phyloP scores from a whole-genome alignment of 2,888 invertebrate species.

The Polydrusus pterygomalis region DNA sequence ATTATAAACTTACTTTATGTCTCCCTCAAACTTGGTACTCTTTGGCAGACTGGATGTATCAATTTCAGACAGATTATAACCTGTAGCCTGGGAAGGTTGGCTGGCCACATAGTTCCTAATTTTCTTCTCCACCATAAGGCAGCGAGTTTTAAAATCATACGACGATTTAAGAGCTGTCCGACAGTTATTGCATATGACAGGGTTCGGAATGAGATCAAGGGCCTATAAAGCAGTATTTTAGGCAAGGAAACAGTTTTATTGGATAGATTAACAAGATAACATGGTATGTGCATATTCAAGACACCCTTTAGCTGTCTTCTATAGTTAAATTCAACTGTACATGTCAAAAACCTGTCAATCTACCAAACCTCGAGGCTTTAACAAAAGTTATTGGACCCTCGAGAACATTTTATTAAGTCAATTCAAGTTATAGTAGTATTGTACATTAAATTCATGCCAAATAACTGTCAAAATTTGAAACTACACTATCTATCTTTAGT shows the following conservation, averaged over 20 bases:
- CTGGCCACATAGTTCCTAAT: slow-evolving; percentile 62
- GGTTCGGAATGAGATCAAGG: slow-evolving; percentile 62
- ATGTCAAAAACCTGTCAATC: background rate
- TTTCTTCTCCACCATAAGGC: slow-evolving; percentile 63
- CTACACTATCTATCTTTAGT: background rate
- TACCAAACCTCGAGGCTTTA: too few species aligned
- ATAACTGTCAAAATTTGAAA: background rate
- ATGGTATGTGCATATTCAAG: too few species aligned
- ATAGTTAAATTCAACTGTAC: background rate
- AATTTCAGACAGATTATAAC: slow-evolving; percentile 59
- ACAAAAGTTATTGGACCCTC: background rate
- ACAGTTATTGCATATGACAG: slow-evolving; percentile 63
- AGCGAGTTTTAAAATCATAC: slow-evolving; percentile 62
- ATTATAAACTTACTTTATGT: background rate
- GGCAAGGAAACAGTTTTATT: background rate
- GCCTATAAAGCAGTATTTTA: slow-evolving; percentile 57
- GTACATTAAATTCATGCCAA: background rate
- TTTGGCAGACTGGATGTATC: slow-evolving; percentile 56
- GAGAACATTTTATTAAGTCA: background rate
- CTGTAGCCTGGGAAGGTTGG: slow-evolving; percentile 55
- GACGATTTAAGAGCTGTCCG: slow-evolving; percentile 61
- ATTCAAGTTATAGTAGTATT: background rate
- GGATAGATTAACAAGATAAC: background rate
- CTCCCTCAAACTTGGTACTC: slow-evolving; percentile 43
- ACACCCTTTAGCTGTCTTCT: too few species aligned